These are phyloP conservation scores for Bettongia penicillata DNA, from an alignment of 2,113 vertebrate genomes.

Conservation along the genomic window DNA sequence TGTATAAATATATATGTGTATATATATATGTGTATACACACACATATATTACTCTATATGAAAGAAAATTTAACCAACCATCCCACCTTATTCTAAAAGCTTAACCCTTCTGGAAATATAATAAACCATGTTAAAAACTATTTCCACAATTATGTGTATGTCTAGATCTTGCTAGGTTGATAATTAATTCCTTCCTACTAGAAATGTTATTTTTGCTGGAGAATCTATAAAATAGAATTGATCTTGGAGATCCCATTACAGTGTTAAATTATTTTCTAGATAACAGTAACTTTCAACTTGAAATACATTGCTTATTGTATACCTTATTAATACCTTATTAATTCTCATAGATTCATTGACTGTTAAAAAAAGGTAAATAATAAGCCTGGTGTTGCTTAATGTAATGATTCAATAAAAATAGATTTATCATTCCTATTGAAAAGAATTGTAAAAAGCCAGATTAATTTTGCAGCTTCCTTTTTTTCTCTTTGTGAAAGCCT, in stretches of 20 bases:
- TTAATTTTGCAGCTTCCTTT: conserved; percentile 58
- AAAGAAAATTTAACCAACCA: conserved; percentile 80
- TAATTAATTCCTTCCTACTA: conserved; percentile 84
- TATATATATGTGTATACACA: not conserved
- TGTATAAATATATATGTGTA: conserved; percentile 61
- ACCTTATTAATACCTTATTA: conserved; percentile 79
- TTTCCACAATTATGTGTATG: conserved; percentile 86
- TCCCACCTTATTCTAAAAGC: conserved; percentile 74
- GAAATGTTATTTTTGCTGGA: conserved; percentile 88
- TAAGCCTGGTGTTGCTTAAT: conserved; percentile 64
- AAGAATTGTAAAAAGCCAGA: conserved; percentile 63
- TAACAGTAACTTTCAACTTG: conserved; percentile 78
- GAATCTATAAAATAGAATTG: conserved; percentile 82
- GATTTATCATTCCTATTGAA: conserved; percentile 69
- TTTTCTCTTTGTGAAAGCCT: conserved; percentile 68
- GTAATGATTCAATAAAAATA: conserved; percentile 61
- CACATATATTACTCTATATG: conserved; percentile 82
- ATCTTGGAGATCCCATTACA: conserved; percentile 80
- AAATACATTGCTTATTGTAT: conserved; percentile 81
- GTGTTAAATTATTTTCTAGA: conserved; percentile 85
- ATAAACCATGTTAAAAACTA: conserved; percentile 84
- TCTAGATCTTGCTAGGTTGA: conserved; percentile 85
- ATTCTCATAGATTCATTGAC: conserved; percentile 71
- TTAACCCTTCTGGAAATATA: conserved; percentile 82
- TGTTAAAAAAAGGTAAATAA: conserved; percentile 62